phyloP scores from a whole-genome alignment of 2,888 invertebrate genomes.

The Pristionchus fissidentatus region DNA sequence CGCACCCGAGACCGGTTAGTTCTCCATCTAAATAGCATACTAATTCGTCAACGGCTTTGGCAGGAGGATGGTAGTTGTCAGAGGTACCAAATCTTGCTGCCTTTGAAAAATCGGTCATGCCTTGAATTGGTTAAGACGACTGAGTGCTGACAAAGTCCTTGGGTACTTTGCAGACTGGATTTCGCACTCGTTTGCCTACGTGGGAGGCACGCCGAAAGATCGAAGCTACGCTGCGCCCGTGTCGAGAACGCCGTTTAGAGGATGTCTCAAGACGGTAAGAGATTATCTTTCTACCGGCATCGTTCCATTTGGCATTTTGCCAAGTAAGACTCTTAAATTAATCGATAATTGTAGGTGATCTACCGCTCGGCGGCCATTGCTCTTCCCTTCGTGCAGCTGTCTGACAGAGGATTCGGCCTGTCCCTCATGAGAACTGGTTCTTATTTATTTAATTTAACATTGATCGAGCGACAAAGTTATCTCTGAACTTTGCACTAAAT shows the following conservation, averaged over 20 bases:
- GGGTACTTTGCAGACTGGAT: conserved; percentile 49
- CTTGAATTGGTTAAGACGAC: too few species aligned
- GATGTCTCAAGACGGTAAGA: conserved; percentile 71
- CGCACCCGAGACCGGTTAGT: conserved; percentile 69
- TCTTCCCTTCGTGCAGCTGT: conserved; percentile 71
- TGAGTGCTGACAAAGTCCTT: background rate
- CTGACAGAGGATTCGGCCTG: conserved; percentile 73
- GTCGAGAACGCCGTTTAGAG: conserved; percentile 64
- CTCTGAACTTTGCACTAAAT: background rate
- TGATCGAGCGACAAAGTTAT: background rate
- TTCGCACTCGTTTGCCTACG: conserved; percentile 67
- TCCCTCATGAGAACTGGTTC: conserved; percentile 60
- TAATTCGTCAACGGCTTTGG: background rate
- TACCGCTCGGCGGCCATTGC: conserved; percentile 69
- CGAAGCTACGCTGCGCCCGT: conserved; percentile 48
- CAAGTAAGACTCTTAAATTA: background rate
- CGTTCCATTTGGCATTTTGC: background rate
- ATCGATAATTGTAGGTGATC: conserved; percentile 52
- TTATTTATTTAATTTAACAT: background rate
- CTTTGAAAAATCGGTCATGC: too few species aligned
- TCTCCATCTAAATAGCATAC: conserved; percentile 26
- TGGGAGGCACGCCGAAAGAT: conserved; percentile 63
- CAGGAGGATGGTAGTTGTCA: too few species aligned
- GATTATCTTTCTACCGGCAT: background rate
- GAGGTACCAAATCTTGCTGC: too few species aligned